Percentiles rank a stretch among this genome's conserved stretches.
phyloP scores from a whole-genome alignment of 2,888 invertebrate genomes.

The Lasioglossum villosulum region DNA sequence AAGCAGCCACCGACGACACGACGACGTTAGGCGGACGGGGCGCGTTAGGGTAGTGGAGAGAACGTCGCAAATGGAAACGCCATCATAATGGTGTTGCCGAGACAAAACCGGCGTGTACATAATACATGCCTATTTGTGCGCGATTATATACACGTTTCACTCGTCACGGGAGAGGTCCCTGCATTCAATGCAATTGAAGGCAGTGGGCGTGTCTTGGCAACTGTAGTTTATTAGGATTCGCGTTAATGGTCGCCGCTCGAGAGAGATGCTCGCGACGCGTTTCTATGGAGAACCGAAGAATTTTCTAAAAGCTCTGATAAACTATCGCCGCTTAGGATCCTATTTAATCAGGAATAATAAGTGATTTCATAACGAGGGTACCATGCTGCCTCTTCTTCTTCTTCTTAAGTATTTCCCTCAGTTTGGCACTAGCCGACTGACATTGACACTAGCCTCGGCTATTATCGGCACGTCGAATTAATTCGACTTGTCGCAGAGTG shows the following conservation, averaged over 20 bases:
- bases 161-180: constrained; percentile 28
- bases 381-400: neutral
- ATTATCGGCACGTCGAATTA: neutral
- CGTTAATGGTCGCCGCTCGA: constrained; percentile 43
- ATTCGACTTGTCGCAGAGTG: neutral
- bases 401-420: neutral
- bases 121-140: constrained; percentile 54
- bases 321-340: neutral
- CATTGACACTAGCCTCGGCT: constrained; percentile 14
- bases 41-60: constrained; percentile 28
- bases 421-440: neutral
- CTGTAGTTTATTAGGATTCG: constrained; percentile 62
- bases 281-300: neutral
- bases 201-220: constrained; percentile 51
- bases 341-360: neutral
- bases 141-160: constrained; percentile 43
- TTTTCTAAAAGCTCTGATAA: constrained; percentile 1
- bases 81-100: constrained; percentile 72
- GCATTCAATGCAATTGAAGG: constrained; percentile 44
- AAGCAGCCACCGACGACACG: constrained; percentile 20
- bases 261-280: constrained; percentile 20
- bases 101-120: constrained; percentile 70
- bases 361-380: no score
- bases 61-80: constrained; percentile 71
- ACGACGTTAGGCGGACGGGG: neutral